phyloP scores from a whole-genome alignment of 2,888 invertebrate species.

The Caenorhabditis afra region DNA sequence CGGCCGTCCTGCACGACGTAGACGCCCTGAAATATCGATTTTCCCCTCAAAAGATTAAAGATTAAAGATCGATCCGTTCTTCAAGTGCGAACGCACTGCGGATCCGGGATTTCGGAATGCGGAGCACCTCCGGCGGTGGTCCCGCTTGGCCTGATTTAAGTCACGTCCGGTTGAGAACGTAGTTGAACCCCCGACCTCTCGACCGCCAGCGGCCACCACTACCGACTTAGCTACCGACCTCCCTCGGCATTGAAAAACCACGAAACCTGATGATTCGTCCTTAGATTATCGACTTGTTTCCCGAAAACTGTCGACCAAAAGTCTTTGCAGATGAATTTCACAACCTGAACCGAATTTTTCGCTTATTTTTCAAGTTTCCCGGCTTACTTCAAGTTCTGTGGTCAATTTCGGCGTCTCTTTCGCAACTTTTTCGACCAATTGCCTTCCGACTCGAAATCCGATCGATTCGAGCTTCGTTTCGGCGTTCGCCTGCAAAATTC shows the following conservation, averaged over 20 bases:
- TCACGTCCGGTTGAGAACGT: no score
- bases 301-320: conserved; percentile 98
- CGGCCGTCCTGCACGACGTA: conserved; percentile 97
- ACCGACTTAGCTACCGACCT: no score
- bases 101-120: no score
- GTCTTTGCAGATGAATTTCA: conserved; percentile 99
- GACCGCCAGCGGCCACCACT: no score
- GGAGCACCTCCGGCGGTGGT: no score
- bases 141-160: no score
- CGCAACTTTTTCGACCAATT: conserved; percentile 83
- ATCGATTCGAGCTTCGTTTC: conserved; percentile 83
- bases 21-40: conserved; percentile 86
- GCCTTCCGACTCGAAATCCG: conserved; percentile 84
- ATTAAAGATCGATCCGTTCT: no score
- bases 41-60: no score
- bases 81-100: no score
- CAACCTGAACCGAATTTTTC: conserved; percentile 83
- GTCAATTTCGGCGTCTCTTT: conserved; percentile 84
- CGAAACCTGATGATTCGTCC: conserved; percentile 90
- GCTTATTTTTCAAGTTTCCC: background rate
- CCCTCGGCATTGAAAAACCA: no score
- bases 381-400: conserved; percentile 89
- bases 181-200: no score
- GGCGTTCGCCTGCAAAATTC: conserved; percentile 70
- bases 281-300: conserved; percentile 96